Base-by-base conservation (phyloP, 2,888 invertebrate genomes). In the Melipona beecheii region DNA sequence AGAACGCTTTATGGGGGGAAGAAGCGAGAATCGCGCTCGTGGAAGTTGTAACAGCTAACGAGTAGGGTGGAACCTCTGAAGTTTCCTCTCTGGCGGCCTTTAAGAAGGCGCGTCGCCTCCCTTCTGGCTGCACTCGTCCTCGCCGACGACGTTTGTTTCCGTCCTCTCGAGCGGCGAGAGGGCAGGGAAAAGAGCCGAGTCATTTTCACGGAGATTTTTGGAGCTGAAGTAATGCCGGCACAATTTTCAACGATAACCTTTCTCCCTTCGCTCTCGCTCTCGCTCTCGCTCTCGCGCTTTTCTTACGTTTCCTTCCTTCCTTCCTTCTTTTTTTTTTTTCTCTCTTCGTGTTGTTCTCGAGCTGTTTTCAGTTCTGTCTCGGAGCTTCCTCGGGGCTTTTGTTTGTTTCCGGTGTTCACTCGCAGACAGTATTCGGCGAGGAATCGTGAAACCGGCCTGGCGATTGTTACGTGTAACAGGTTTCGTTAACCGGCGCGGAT, bases 41-140 rank as follows among this genome's bases (percentile, higher is more conserved):
- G 64, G 52, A 83, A 75, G 79, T 84, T 78, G 80, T 73, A 81
- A 85, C 77, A 60, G 60, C 78, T 84, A 83, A 80, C 83, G 83
- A 83, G 83, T 56, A 58, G 75, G 75, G 78, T 71, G 68, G 71
- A 71, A 52, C 68, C 56, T 69, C 66, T 64, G 52, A 36, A 56
- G 56, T 62, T 80, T 83, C 75, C 75, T 77, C 72, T 70, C 68
- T 49, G 21, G 13, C 68, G 62, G 58, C 50, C 68, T 79, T 83
- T 79, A 76, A 85, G 75, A 71, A 78, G 43, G 17, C 70, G 73
- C 58, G 60, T 58, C 17, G 62, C n/a, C 50, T 58, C 56, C 66
- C 69, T 36, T 65, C 73, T 62, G 9, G n/a, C 24, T 56, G 62
- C 68, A 52, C 70, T 72, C 62, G 56, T 62, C 78, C 78, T 69